Base-by-base conservation (phyloP, 2,888 invertebrate species). In the Erynnis tages region DNA sequence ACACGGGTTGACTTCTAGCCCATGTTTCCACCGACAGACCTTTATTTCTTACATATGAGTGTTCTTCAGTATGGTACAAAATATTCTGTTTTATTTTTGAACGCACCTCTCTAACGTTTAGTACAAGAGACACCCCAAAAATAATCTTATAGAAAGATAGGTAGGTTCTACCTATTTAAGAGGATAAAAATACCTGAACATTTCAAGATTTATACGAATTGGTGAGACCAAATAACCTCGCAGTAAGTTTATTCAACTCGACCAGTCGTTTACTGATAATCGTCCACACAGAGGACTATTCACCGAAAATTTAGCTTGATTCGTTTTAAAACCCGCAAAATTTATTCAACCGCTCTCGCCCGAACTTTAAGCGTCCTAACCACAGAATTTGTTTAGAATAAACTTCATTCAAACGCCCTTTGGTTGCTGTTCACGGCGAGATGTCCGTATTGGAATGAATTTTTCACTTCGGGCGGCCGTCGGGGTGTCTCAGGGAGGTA, bases 321-420 rank as follows among this genome's bases (percentile, higher is more conserved):
- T 46, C 27, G 16, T 40, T 40, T 40, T 40, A 25, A 41, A 41
- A 13, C 32, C 16, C n/a, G 11, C 17, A 49, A 16, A 41, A 41
- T 49, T 41, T 49, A 41, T 49, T 49, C 34, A 40, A 32, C 14
- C 19, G 48, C 19, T 32, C 23, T 34, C 34, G 27, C 27, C 34
- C n/a, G 7, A 43, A 16, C 48, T 46, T 49, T 53, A 41, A 53
- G 53, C 45, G 29, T 54, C 50, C 46, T 35, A 58, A 53, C 57
- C 44, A 30, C 43, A 37, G 52, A 56, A 60, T 58, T 60, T 58
- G 55, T 55, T 58, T 58, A 54, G 55, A 58, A 60, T 56, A 56
- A 60, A 58, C 55, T 56, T 48, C 35, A 35, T 43, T 37, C 53
- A 44, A 47, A 50, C 47, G 54, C 50, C 47, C 44, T 50, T 50